Evolutionary conservation across 2,113 vertebrate genomes (phyloP).

Genomic region (Caretta caretta): DNA sequence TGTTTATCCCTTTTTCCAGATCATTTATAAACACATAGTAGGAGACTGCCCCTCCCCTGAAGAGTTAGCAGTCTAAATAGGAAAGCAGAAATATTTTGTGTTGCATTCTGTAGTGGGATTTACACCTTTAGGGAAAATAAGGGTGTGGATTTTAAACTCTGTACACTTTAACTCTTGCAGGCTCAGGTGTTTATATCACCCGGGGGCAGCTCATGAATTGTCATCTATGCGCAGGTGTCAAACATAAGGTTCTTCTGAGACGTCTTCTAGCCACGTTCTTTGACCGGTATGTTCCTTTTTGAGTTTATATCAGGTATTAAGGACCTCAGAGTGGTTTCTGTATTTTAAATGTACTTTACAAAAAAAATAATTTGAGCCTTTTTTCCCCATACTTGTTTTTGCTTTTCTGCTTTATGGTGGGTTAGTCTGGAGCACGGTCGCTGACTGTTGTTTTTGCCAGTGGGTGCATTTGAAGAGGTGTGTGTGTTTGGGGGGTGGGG

Average conservation of each 20-base stretch:
- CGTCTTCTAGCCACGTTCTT: slow-evolving; percentile 97
- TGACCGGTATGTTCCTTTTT: slow-evolving; percentile 84
- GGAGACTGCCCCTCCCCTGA: not conserved
- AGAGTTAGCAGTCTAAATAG: not conserved
- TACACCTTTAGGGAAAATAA: accelerated
- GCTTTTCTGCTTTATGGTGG: accelerated
- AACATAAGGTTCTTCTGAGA: slow-evolving; percentile 95
- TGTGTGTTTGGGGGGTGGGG: too few species aligned
- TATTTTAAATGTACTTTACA: accelerated
- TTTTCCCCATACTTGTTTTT: not conserved
- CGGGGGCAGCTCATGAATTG: slow-evolving; percentile 99
- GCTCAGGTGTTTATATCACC: slow-evolving; percentile 95
- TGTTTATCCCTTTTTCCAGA: too few species aligned
- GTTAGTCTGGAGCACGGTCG: not conserved
- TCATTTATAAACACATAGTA: not conserved
- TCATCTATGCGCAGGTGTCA: slow-evolving; percentile 95
- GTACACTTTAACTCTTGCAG: slow-evolving; percentile 64
- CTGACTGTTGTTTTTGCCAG: too few species aligned
- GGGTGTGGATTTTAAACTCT: not conserved
- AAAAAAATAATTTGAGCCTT: accelerated
- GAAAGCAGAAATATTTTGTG: not conserved
- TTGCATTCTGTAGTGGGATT: not conserved
- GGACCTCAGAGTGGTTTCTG: accelerated
- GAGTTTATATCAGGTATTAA: accelerated
- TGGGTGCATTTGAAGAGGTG: too few species aligned